Conservation (phyloP, 2,113 vertebrate species). For the Plestiodon gilberti region DNA sequence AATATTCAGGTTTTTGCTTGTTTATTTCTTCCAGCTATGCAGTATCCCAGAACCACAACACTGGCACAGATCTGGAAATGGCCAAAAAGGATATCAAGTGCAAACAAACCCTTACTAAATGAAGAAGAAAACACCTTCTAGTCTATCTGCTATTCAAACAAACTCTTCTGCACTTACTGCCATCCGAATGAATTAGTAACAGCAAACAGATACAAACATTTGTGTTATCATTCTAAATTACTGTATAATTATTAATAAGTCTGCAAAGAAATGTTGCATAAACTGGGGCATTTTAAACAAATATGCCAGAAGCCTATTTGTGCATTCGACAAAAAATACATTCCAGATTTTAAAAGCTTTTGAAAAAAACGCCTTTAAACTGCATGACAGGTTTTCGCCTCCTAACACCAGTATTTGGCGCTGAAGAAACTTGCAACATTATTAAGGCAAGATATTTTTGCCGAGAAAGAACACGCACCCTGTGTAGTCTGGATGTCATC, state of each 20-base stretch:
- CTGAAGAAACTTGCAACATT: background rate
- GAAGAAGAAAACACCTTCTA: too few relatives aligned
- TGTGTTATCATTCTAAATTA: background rate
- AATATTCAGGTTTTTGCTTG: background rate
- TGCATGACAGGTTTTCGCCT: background rate
- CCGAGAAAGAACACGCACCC: background rate
- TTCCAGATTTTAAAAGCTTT: background rate
- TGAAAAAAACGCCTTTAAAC: background rate
- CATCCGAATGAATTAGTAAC: background rate
- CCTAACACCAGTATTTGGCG: background rate
- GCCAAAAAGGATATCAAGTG: background rate
- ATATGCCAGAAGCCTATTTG: background rate
- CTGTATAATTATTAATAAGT: background rate
- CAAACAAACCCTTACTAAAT: background rate
- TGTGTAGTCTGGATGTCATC: too few relatives aligned
- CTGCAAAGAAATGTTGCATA: background rate
- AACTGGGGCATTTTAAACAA: background rate
- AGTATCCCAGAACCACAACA: background rate
- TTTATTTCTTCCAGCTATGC: too few relatives aligned
- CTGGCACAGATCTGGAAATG: background rate
- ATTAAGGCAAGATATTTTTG: background rate
- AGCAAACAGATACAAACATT: background rate
- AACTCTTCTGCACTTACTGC: background rate
- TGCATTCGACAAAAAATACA: background rate
- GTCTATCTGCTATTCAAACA: too few relatives aligned